Evolutionary conservation across 35 echinoderm and acorn worm species (phyloP).

Genomic region (Chiridota heheva): DNA sequence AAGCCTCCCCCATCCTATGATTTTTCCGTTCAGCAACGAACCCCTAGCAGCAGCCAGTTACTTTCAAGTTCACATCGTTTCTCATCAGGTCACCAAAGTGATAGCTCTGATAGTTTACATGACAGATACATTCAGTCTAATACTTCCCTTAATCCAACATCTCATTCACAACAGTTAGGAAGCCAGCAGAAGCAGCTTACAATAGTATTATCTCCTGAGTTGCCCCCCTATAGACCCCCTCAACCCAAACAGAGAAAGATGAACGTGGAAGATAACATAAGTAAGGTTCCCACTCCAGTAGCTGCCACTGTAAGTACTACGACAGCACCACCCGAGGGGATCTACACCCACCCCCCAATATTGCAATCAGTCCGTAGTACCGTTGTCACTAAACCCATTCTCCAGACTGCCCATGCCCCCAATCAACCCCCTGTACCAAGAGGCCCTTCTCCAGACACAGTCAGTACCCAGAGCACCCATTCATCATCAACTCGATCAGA

Average conservation of each 20-base stretch:
- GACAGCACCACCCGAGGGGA: conserved; percentile 52
- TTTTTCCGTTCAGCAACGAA: conserved; percentile 65
- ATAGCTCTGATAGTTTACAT: neutral
- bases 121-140: conserved; percentile 39
- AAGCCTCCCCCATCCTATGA: conserved; percentile 90
- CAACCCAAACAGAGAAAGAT: conserved; percentile 20
- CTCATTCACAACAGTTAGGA: conserved; percentile 30
- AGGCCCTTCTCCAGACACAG: conserved; percentile 89
- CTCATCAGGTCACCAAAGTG: conserved; percentile 7
- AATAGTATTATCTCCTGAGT: conserved; percentile 21
- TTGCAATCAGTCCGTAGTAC: conserved; percentile 72
- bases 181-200: conserved; percentile 14
- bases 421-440: conserved; percentile 66
- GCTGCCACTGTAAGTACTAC: conserved; percentile 85
- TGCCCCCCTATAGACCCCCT: conserved; percentile 73
- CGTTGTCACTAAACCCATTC: conserved; percentile 79
- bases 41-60: conserved; percentile 46
- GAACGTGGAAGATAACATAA: conserved; percentile 1
- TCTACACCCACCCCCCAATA: conserved; percentile 45
- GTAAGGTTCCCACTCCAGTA: conserved; percentile 64
- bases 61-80: conserved; percentile 32
- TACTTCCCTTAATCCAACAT: conserved; percentile 32
- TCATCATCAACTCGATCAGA: conserved; percentile 57
- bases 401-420: conserved; percentile 93
- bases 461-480: conserved; percentile 61